Conservation (phyloP, 92 coral and sea anemone genomes). For the Siderastrea siderea region DNA sequence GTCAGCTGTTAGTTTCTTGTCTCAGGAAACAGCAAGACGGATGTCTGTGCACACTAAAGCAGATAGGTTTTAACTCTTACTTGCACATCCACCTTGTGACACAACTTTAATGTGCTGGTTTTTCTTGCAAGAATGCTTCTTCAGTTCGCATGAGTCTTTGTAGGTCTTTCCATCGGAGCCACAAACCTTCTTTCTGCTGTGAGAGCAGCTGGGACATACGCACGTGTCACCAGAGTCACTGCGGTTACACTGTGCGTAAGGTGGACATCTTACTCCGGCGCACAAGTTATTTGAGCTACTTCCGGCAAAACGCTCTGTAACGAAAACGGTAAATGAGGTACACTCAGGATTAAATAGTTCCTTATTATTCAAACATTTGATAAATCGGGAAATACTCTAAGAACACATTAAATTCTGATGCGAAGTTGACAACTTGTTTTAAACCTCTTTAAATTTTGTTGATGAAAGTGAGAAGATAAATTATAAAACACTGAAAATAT, state of each 20-base stretch:
- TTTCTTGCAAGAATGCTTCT: constrained; percentile 6
- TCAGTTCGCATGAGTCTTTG: constrained; percentile 4
- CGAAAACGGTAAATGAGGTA: not conserved
- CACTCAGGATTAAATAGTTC: not conserved
- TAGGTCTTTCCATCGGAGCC: constrained; percentile 39
- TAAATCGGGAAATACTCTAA: too few relatives aligned
- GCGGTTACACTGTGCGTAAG: constrained; percentile 1
- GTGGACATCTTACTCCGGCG: not conserved
- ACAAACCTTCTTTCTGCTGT: constrained; percentile 6
- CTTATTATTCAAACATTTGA: too few relatives aligned
- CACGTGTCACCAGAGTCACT: not conserved
- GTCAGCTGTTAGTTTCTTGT: too few relatives aligned
- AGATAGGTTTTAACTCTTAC: not conserved
- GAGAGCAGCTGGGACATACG: constrained; percentile 15
- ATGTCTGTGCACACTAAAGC: too few relatives aligned
- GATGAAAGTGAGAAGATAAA: too few relatives aligned
- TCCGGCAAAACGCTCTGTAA: not conserved
- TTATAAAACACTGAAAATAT: too few relatives aligned
- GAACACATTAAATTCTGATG: too few relatives aligned
- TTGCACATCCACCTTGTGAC: not conserved
- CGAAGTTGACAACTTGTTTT: too few relatives aligned
- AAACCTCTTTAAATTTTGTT: too few relatives aligned
- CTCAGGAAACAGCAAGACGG: too few relatives aligned
- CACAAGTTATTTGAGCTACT: not conserved
- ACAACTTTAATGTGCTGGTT: not conserved